Evolutionary conservation across 2,797 vertebrate species (phyloP).

Genomic region (Enoplosus armatus): DNA sequence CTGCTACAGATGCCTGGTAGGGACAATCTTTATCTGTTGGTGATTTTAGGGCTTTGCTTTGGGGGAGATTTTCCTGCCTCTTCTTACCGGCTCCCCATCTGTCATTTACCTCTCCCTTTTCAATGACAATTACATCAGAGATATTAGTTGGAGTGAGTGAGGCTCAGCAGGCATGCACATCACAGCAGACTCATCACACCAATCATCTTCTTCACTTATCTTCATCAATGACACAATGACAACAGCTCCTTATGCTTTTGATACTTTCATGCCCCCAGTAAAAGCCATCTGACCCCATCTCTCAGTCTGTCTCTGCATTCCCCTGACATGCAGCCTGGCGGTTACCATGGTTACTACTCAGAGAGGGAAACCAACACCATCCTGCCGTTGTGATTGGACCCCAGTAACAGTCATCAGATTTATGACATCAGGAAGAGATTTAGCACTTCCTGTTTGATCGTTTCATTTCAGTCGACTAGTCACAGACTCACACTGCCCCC

Average conservation of each 20-base stretch:
- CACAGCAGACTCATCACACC: no score
- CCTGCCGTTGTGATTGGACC: no score
- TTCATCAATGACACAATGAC: conserved; percentile 42
- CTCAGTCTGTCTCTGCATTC: conserved; percentile 33
- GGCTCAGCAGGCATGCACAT: conserved; percentile 65
- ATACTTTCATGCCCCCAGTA: conserved; percentile 30
- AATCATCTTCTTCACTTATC: conserved; percentile 35
- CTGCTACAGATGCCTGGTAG: conserved; percentile 84
- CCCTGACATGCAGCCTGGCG: conserved; percentile 53
- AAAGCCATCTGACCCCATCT: conserved; percentile 19
- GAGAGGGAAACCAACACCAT: conserved; percentile 43
- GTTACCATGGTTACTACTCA: conserved; percentile 55
- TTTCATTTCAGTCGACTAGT: neutral
- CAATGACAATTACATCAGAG: conserved; percentile 84
- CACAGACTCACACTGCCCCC: neutral
- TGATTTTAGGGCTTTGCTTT: conserved; percentile 84
- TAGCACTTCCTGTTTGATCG: neutral
- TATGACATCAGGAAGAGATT: neutral
- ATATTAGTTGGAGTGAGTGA: conserved; percentile 71
- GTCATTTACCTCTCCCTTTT: conserved; percentile 85
- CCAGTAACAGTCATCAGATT: no score
- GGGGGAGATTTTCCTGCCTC: conserved; percentile 82
- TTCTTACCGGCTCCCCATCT: conserved; percentile 83
- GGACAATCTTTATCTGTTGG: conserved; percentile 83
- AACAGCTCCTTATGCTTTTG: neutral